Evolutionary conservation across 2,113 vertebrate genomes (phyloP).

Genomic region (Hemicordylus capensis): DNA sequence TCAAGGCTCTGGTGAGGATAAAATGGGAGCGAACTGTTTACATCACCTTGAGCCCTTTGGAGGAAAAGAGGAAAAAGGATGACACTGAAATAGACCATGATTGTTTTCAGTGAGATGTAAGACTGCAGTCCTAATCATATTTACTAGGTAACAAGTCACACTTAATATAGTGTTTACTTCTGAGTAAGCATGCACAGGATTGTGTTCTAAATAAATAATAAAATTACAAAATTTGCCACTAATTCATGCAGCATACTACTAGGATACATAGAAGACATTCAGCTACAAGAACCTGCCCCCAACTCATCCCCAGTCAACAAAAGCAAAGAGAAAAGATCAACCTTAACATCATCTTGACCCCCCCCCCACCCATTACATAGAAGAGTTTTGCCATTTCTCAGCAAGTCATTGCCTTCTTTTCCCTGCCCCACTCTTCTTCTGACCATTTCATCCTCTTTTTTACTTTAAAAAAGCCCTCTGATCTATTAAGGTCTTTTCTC

Average conservation of each 20-base stretch:
- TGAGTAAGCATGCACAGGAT: too few species aligned
- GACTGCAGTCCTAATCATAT: too few species aligned
- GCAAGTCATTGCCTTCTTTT: slow-evolving; percentile 4
- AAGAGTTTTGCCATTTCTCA: neutral
- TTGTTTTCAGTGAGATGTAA: neutral
- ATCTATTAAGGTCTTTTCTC: neutral
- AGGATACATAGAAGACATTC: too few species aligned
- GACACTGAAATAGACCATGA: neutral
- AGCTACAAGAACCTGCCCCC: neutral
- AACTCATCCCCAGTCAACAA: neutral
- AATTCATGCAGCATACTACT: neutral
- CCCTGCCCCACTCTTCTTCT: neutral
- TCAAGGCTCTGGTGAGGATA: neutral
- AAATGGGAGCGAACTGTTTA: neutral
- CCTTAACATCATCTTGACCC: neutral
- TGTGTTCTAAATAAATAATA: neutral
- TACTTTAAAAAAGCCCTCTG: neutral
- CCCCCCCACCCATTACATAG: neutral
- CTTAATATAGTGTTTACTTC: too few species aligned
- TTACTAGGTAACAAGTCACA: too few species aligned
- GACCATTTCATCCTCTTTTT: neutral
- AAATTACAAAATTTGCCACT: neutral
- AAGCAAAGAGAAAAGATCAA: neutral
- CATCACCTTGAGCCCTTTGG: neutral
- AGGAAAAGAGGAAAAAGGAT: neutral